Evolutionary conservation across 1,140 invertebrate species (phyloP), one percentile per base, ranked within the genome.

Genomic region (Ceratina calcarata): DNA sequence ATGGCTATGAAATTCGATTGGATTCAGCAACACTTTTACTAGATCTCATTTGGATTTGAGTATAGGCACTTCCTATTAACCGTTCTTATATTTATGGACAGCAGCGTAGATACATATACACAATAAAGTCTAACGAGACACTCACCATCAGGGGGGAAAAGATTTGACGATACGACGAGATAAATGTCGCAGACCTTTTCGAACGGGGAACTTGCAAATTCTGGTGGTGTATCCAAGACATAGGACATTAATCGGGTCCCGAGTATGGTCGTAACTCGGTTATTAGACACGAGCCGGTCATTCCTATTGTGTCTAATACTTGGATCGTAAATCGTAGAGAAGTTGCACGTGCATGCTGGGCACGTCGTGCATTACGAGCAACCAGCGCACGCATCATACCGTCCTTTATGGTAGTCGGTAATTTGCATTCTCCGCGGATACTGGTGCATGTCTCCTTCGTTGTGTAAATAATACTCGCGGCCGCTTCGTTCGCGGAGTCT

Each of bases 261-360:
- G 32, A 69, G 62, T 81, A 83, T 82, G 74, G 82, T 51, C 65
- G 73, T 64, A 22, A 62, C 67, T 58, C 72, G 77, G 69, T 86
- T 86, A 87, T 87, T 87, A 87, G 77, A 79, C 69, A 53, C 69
- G 69, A 78, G 71, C 64, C 66, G 71, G 22, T 77, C 80, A 80
- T 83, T 68, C 69, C 86, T 81, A 86, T 87, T 86, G 86, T 83
- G 78, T 86, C 80, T 81, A 86, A 87, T 83, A 86, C 85, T 83
- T 67, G 71, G 79, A 76, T 87, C 85, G 83, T 87, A 85, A 87
- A 87, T 87, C 80, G 75, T 60, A 65, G 53, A 57, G 71, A 64
- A 72, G 61, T 49, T 71, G 80, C 86, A 86, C 85, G 85, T 87
- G 86, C 84, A 82, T 60, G 75, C 75, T 57, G 67, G 53, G 76